phyloP scores from a whole-genome alignment of 2,797 vertebrate genomes.

The Scarus forsteni region DNA sequence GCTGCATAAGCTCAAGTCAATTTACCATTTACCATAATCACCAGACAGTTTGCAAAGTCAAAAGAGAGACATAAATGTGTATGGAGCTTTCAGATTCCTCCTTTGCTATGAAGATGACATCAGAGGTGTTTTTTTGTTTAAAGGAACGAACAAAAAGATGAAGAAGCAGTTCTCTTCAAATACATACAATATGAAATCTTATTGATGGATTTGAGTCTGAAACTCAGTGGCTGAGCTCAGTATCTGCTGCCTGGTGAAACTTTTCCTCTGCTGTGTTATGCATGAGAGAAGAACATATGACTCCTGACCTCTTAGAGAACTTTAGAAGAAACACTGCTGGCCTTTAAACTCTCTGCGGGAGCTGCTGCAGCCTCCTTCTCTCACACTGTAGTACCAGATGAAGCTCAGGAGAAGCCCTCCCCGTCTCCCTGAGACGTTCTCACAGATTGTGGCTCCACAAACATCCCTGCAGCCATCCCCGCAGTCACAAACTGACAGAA shows the following conservation, averaged over 20 bases:
- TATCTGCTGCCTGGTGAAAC: background rate
- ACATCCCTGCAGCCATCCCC: slow-evolving; percentile 38
- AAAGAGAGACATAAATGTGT: no score
- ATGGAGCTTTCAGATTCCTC: background rate
- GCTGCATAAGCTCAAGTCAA: no score
- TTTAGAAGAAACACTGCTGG: slow-evolving; percentile 7
- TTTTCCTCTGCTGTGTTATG: slow-evolving; percentile 16
- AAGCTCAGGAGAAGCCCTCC: background rate
- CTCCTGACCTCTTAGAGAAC: slow-evolving; percentile 2
- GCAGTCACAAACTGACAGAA: slow-evolving; percentile 27
- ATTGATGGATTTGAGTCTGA: slow-evolving; percentile 11
- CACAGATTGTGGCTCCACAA: slow-evolving; percentile 23
- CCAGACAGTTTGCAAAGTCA: no score
- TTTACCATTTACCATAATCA: no score
- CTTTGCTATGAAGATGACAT: background rate
- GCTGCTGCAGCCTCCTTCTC: background rate
- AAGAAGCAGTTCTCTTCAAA: background rate
- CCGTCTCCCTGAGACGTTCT: slow-evolving; percentile 2
- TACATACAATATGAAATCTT: background rate
- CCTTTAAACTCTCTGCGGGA: slow-evolving; percentile 25
- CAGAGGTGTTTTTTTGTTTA: slow-evolving; percentile 6
- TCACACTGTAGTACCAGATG: slow-evolving; percentile 14
- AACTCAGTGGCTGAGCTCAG: background rate
- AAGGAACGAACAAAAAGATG: no score
- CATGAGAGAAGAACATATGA: slow-evolving; percentile 19